Conservation (phyloP, 1,140 invertebrate genomes). For the Pentalonia nigronervosa region DNA sequence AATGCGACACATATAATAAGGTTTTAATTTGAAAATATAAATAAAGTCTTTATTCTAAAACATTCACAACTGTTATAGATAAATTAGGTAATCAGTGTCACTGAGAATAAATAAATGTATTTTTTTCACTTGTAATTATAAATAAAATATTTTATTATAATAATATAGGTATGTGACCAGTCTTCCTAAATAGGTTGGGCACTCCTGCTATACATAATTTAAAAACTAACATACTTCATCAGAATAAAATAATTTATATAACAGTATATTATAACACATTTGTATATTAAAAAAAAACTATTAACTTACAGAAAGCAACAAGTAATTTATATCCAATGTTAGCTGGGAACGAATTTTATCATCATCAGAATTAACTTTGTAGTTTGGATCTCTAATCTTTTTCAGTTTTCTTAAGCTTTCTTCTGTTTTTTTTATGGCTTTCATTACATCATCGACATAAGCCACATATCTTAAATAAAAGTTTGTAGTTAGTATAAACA, state of each 20-base stretch:
- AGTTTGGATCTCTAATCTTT: conserved; percentile 52
- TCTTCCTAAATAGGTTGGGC: too few relatives aligned
- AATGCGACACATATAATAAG: too few relatives aligned
- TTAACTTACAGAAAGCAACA: conserved; percentile 37
- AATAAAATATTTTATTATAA: too few relatives aligned
- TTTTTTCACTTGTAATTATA: too few relatives aligned
- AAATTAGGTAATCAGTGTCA: too few relatives aligned
- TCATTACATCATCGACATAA: conserved; percentile 51
- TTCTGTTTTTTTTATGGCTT: conserved; percentile 55
- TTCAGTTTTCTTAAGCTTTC: conserved; percentile 54
- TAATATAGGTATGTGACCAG: too few relatives aligned
- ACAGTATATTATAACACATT: background rate
- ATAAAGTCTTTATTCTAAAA: too few relatives aligned
- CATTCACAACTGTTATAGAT: too few relatives aligned
- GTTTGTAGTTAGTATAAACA: background rate
- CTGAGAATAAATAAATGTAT: too few relatives aligned
- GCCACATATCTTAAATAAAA: conserved; percentile 43
- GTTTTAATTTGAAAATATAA: too few relatives aligned
- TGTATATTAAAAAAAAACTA: background rate
- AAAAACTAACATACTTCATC: background rate
- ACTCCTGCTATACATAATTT: too few relatives aligned
- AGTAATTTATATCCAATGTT: conserved; percentile 41
- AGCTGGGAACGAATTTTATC: conserved; percentile 51
- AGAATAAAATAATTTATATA: background rate
- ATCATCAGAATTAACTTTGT: conserved; percentile 53